Percentiles rank a stretch among this genome's conserved stretches.
These are phyloP conservation scores for Ennomos quercinarius DNA, from an alignment of 2,888 invertebrate genomes.

Conservation along the genomic window DNA sequence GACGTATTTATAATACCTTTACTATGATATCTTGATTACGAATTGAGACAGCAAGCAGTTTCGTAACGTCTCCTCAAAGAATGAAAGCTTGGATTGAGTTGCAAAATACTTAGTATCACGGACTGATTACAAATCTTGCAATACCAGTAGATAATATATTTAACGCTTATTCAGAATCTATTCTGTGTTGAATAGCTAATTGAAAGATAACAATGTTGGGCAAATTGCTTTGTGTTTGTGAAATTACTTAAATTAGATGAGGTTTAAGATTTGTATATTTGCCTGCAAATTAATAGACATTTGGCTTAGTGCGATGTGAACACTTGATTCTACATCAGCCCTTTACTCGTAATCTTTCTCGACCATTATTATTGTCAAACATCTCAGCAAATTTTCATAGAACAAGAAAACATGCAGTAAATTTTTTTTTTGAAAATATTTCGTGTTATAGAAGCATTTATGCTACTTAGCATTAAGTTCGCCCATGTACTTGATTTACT, in stretches of 20 bases:
- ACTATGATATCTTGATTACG: slow-evolving; percentile 19
- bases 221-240: not conserved
- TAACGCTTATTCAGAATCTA: slow-evolving; percentile 4
- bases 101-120: slow-evolving; percentile 15
- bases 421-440: too few species aligned
- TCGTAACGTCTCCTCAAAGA: slow-evolving; percentile 12
- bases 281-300: too few species aligned
- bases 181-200: not conserved
- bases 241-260: not conserved
- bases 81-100: slow-evolving; percentile 24
- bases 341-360: too few species aligned
- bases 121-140: slow-evolving; percentile 11
- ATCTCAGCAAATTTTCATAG: too few species aligned
- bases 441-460: too few species aligned
- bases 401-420: too few species aligned
- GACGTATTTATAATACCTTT: slow-evolving; percentile 20
- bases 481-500: too few species aligned
- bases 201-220: slow-evolving; percentile 1
- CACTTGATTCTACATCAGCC: too few species aligned
- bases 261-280: too few species aligned
- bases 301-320: too few species aligned
- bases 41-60: slow-evolving; percentile 22
- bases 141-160: slow-evolving; percentile 3
- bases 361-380: too few species aligned
- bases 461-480: too few species aligned